Evolutionary conservation across 2,113 vertebrate species (phyloP).

Genomic region (Manacus vitellinus): DNA sequence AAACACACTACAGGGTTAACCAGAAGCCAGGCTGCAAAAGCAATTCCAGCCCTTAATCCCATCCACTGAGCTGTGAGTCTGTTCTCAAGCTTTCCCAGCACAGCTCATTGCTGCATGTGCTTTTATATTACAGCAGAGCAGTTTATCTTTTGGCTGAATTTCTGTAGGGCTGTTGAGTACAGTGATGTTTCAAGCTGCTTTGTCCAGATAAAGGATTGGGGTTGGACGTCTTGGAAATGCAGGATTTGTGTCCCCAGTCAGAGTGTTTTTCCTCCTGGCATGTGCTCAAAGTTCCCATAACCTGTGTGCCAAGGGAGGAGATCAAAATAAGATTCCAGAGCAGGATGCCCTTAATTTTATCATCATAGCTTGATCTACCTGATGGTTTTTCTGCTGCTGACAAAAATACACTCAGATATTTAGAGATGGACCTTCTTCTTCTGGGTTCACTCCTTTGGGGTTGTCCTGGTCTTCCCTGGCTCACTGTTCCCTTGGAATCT

Average conservation of each 20-base stretch:
- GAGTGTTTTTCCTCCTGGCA: not conserved
- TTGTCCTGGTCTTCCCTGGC: not conserved
- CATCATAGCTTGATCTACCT: not conserved
- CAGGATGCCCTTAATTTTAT: not conserved
- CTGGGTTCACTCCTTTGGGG: not conserved
- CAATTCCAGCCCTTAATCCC: conserved; percentile 44
- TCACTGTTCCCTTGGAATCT: not conserved
- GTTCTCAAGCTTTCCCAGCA: not conserved
- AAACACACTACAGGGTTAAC: not conserved
- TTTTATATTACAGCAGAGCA: not conserved
- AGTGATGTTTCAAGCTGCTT: not conserved
- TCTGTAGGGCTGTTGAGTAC: not conserved
- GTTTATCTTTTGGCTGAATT: not conserved
- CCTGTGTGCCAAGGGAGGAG: not conserved
- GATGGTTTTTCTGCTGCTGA: not conserved
- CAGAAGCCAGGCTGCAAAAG: not conserved
- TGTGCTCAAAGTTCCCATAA: not conserved
- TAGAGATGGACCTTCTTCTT: not conserved
- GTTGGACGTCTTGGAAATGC: not conserved
- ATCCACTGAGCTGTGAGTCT: not conserved
- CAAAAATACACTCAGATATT: not conserved
- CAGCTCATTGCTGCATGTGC: not conserved
- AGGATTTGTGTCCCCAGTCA: not conserved
- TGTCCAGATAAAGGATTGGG: not conserved
- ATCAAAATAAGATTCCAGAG: not conserved